Evolutionary conservation across 2,113 vertebrate genomes (phyloP), one percentile per base, ranked within the genome.

Genomic region (Numenius arquata): DNA sequence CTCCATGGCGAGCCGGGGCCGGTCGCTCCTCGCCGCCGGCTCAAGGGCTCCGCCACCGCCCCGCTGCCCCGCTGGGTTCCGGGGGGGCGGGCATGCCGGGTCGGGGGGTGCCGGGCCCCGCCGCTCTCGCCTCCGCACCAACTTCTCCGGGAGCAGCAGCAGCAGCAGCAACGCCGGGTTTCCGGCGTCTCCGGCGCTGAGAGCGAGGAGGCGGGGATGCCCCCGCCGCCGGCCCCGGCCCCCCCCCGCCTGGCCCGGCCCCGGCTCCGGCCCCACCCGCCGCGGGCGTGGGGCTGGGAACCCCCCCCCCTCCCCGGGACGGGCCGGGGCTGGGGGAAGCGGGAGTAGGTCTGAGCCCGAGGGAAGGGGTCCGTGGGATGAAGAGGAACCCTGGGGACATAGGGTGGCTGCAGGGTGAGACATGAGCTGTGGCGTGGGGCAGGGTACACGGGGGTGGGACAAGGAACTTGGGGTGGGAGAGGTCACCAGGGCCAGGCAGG

Each of bases 1-100:
- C 93, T 96, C 95, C 95, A 96, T 95, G 93, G 43, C 73, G 73
- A 53, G 82, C 67, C 82, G 52, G 70, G 78, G 22, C 82, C 59
- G 43, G 20, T 61, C 56, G 27, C 73, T 87, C 18, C 68, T 78
- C 86, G 58, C 43, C 72, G 74, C 73, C 70, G 63, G 23, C 47
- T 89, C 84, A 95, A 84, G 85, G 95, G 88, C 88, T 93, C 79
- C 75, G 79, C 90, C 43, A 10, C 75, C 88, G 52, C 80, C 84
- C 90, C 90, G 55, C 90, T 74, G 79, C 79, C 16, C 61, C 61
- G 61, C 71, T 89, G 11, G 56, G 82, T 81, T 71, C 86, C 79
- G 71, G 75, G 61, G 53, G 55, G 75, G 45, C 40, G 61, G 75
- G 34, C 93, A 94, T 94, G 32, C 66, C 89, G 89, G 14, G 63